Percentiles rank a stretch among this genome's conserved stretches.
Evolutionary conservation across 1,140 invertebrate genomes (phyloP).

Genomic region (Coelopa frigida): DNA sequence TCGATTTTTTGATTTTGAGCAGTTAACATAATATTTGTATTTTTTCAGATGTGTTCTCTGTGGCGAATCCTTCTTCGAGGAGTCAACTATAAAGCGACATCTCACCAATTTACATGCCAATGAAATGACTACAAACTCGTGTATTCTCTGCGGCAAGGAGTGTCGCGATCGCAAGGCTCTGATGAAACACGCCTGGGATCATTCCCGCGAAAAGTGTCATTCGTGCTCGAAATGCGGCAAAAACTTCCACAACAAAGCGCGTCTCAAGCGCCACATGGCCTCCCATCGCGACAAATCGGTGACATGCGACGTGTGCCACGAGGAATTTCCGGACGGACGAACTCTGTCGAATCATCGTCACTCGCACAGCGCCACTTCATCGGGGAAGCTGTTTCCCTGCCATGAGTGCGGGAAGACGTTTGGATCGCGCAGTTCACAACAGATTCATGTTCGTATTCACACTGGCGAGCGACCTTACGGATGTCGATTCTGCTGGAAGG

Average conservation of each 20-base stretch:
- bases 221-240: slow-evolving; percentile 60
- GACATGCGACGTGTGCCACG: slow-evolving; percentile 61
- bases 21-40: not conserved
- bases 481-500: slow-evolving; percentile 96
- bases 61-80: slow-evolving; percentile 39
- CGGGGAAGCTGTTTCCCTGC: slow-evolving; percentile 72
- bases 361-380: slow-evolving; percentile 53
- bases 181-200: slow-evolving; percentile 60
- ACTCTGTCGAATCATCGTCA: slow-evolving; percentile 63
- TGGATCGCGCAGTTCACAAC: slow-evolving; percentile 79
- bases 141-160: slow-evolving; percentile 59
- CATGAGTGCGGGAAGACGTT: slow-evolving; percentile 77
- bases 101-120: slow-evolving; percentile 28
- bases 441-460: slow-evolving; percentile 85
- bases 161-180: slow-evolving; percentile 62
- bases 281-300: slow-evolving; percentile 64
- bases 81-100: slow-evolving; percentile 37
- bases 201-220: slow-evolving; percentile 53
- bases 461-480: slow-evolving; percentile 75
- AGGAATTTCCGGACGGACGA: slow-evolving; percentile 62
- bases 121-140: slow-evolving; percentile 45
- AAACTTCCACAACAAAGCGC: slow-evolving; percentile 62
- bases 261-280: slow-evolving; percentile 56
- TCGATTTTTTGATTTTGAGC: not conserved
- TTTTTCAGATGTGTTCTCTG: slow-evolving; percentile 38